Base-by-base conservation (phyloP, 2,888 invertebrate genomes). In the Agonopterix alstromeriana region DNA sequence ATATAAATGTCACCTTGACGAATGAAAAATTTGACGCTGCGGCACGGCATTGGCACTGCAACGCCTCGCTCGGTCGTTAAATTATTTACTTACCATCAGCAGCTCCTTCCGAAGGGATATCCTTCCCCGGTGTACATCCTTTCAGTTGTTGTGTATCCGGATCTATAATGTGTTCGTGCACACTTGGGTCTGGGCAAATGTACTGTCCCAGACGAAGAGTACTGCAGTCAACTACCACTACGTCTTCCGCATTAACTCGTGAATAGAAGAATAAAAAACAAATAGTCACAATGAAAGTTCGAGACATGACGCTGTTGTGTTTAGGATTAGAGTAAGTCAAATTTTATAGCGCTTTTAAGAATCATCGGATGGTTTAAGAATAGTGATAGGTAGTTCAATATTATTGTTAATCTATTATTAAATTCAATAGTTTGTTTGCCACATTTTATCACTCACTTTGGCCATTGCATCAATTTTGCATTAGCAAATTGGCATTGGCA, bases 101-200 rank as follows among this genome's bases (percentile, higher is more conserved):
- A 80, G 92, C 93, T 56, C 95, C 95, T 67, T 95, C 93, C 60
- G 86, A 93, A 78, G 86, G 77, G 12, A 73, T 65, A 17, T 70
- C 71, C 58, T 84, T 86, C 14, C 87, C 87, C 63, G 82, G 79
- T 1, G 92, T 92, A 74, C 98, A 98, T 50, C 95, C 95, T 57
- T 82, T 84, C 36, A 94, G 93, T 71, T 98, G 97, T 75, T 98
- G 98, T 0, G 98, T 98, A 67, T 93, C 92, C 0, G 93, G 91
- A 76, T 98, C 97, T 63, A 98, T 96, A 63, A 94, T 93, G 62
- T 47, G 38, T 63, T 94, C 93, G 62, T 47, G 38, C 58, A 89
- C 81, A 54, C 87, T 89, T 5, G 95, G 95, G 86, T 95, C 93
- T 0, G 95, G 95, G 70, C 97, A 97, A 53, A 95, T 90, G 65